These are phyloP conservation scores for Parnassius glacialis DNA, from an alignment of 2,888 invertebrate species.

Conservation along the genomic window DNA sequence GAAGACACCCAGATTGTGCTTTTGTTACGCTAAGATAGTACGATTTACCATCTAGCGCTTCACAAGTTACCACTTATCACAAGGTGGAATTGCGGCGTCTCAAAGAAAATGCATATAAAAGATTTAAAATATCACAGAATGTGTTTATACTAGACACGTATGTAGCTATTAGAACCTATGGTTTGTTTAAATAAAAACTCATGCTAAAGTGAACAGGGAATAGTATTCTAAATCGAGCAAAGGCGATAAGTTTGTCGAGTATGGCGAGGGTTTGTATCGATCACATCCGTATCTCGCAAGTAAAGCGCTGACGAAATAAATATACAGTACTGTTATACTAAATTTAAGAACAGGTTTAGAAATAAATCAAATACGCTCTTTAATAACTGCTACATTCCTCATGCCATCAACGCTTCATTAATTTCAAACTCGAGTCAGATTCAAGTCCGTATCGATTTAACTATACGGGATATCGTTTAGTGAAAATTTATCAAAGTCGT, in stretches of 20 bases:
- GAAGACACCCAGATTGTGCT: too few species aligned
- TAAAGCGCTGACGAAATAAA: slow-evolving; percentile 29
- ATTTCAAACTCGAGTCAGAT: slow-evolving; percentile 34
- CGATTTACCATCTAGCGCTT: too few species aligned
- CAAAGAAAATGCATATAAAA: too few species aligned
- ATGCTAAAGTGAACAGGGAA: not conserved
- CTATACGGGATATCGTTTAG: slow-evolving; percentile 8
- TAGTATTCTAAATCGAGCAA: slow-evolving; percentile 16
- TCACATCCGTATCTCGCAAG: slow-evolving; percentile 22
- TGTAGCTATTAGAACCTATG: too few species aligned
- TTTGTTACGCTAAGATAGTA: too few species aligned
- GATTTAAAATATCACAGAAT: too few species aligned
- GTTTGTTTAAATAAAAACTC: too few species aligned
- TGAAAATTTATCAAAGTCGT: too few species aligned
- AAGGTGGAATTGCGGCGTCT: too few species aligned
- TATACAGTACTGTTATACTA: slow-evolving; percentile 30
- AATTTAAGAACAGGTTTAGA: slow-evolving; percentile 38
- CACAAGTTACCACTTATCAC: too few species aligned
- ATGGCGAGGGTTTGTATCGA: slow-evolving; percentile 15
- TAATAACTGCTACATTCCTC: slow-evolving; percentile 56
- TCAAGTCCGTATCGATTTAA: slow-evolving; percentile 15
- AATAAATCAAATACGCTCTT: slow-evolving; percentile 41
- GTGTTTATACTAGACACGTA: too few species aligned
- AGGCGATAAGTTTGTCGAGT: slow-evolving; percentile 18
- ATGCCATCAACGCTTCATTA: slow-evolving; percentile 42